phyloP scores from a whole-genome alignment of 2,797 vertebrate genomes.

The Rhinophrynus dorsalis region DNA sequence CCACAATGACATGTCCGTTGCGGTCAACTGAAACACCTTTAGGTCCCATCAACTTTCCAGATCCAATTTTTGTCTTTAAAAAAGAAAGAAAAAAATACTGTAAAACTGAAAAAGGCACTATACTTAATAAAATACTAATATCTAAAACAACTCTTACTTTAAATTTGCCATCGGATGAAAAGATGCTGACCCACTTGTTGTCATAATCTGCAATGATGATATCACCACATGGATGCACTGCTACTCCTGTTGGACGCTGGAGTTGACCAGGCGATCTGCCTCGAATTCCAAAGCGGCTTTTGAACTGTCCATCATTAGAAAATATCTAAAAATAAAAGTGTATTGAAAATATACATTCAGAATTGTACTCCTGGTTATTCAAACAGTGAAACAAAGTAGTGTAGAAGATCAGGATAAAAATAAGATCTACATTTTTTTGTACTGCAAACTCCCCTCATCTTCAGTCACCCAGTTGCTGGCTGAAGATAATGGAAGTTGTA shows the following conservation, averaged over 20 bases:
- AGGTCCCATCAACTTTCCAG: conserved; percentile 96
- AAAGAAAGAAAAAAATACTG: conserved; percentile 26
- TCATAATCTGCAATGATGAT: conserved; percentile 98
- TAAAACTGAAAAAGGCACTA: not conserved
- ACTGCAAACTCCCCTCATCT: too few relatives aligned
- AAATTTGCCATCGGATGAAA: conserved; percentile 94
- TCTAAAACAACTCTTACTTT: conserved; percentile 73
- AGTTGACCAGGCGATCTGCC: conserved; percentile 92
- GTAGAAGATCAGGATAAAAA: too few relatives aligned
- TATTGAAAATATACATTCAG: too few relatives aligned
- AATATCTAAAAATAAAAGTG: conserved; percentile 78
- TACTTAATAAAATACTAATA: not conserved
- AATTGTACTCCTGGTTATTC: too few relatives aligned
- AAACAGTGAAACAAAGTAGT: too few relatives aligned
- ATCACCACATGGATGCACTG: conserved; percentile 92
- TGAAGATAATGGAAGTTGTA: too few relatives aligned
- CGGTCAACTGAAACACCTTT: conserved; percentile 95
- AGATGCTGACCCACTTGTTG: conserved; percentile 99
- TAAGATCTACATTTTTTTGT: too few relatives aligned
- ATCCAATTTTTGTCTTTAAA: conserved; percentile 89
- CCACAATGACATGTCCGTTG: conserved; percentile 95
- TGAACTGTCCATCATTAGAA: conserved; percentile 93
- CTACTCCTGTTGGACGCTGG: conserved; percentile 94
- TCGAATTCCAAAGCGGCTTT: conserved; percentile 91
- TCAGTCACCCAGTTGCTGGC: too few relatives aligned